These are phyloP conservation scores for Argentina silus DNA, from an alignment of 2,797 vertebrate genomes.

Conservation along the genomic window DNA sequence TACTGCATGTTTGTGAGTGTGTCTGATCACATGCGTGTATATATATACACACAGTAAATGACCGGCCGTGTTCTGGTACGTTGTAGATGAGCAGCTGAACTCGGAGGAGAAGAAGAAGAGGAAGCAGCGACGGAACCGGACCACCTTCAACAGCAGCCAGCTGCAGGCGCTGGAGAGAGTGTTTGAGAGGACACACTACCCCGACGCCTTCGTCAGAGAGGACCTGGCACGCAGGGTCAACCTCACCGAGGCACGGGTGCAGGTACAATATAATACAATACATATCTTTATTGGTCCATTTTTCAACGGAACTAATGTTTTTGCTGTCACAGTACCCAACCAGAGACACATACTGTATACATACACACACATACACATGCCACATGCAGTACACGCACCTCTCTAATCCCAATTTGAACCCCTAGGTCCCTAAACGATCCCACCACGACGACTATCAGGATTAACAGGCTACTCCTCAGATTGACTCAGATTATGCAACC, in stretches of 20 bases:
- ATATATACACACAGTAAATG: no score
- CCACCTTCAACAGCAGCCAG: constrained; percentile 98
- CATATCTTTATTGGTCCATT: not conserved
- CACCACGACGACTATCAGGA: not conserved
- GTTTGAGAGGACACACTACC: constrained; percentile 97
- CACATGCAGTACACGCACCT: no score
- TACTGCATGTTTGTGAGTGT: not conserved
- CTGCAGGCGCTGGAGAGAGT: constrained; percentile 96
- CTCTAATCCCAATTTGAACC: not conserved
- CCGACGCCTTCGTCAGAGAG: constrained; percentile 95
- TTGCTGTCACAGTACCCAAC: no score
- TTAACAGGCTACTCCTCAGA: not conserved
- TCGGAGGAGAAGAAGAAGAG: constrained; percentile 98
- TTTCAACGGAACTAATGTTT: no score
- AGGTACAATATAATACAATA: constrained; percentile 76
- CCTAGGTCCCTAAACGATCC: not conserved
- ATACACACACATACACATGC: no score
- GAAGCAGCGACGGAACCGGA: constrained; percentile 96
- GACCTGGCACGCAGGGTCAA: constrained; percentile 97
- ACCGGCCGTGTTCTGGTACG: constrained; percentile 10
- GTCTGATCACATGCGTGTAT: no score
- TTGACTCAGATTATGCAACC: not conserved
- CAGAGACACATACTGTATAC: no score
- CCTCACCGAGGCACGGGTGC: constrained; percentile 96
- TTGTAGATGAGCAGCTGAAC: constrained; percentile 91